Base-by-base conservation (phyloP, 2,113 vertebrate species). In the Vicugna pacos region DNA sequence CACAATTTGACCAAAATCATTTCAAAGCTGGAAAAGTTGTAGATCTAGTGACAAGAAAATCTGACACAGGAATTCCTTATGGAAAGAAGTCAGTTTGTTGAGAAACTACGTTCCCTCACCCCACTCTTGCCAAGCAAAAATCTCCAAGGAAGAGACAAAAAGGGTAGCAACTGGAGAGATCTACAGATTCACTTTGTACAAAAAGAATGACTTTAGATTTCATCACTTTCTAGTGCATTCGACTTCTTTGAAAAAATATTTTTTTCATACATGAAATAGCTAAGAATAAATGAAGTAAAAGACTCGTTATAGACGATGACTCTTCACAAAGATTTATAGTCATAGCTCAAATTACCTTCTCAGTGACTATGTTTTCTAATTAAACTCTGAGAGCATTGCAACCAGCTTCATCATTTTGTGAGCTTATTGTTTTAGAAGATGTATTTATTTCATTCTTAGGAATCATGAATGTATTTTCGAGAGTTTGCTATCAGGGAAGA, bases 11-110 rank as follows among this genome's bases (percentile, higher is more conserved):
- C 98, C 56, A 98, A 99, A 93, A 99, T 99, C 28, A 98, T 99
- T 98, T 99, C 97, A 99, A 99, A 99, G 99, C 99, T 26, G 99
- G 99, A 52, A 99, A 98, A 42, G 98, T 99, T 77, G 98, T 99
- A 6, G 99, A 99, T 97, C 99, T 99, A 0, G 95, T 99, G 80
- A 99, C 99, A 5, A 99, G 99, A 50, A 99, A 99, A 90, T 98
- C 97, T 9, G 99, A 99, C 7, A 99, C 98, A 2, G 99, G 99
- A 93, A 97, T 93, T 17, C 96, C 96, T 89, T 99, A 99, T 95
- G 65, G 99, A 85, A 99, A 99, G 81, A 98, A 98, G n/a, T 96
- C 98, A 10, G 97, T 97, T 0, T 98, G 98, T 91, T 97, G 98
- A 0, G 98, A 98, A 80, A 98, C 98, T 58, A n/a, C 3, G 3